phyloP scores from a whole-genome alignment of 1,140 invertebrate genomes.

The Drosophila athabasca region DNA sequence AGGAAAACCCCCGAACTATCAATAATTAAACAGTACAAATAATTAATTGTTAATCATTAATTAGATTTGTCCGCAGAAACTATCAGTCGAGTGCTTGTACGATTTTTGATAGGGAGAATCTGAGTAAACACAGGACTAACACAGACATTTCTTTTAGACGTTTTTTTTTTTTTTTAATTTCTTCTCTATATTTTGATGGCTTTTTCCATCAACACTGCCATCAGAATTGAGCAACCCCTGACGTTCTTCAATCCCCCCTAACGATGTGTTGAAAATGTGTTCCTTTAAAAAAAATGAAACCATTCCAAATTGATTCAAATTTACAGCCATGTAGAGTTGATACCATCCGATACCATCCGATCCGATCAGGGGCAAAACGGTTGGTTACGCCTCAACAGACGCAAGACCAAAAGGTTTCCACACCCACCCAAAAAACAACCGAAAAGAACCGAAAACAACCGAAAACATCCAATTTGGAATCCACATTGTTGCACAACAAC shows the following conservation, averaged over 20 bases:
- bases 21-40: too few relatives aligned
- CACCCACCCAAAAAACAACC: constrained; percentile 36
- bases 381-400: constrained; percentile 55
- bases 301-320: constrained; percentile 57
- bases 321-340: constrained; percentile 49
- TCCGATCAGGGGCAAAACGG: constrained; percentile 15
- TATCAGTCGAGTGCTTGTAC: too few relatives aligned
- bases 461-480: constrained; percentile 24
- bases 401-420: constrained; percentile 33
- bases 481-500: constrained; percentile 42
- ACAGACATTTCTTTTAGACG: too few relatives aligned
- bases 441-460: constrained; percentile 22
- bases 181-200: not conserved
- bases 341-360: constrained; percentile 1
- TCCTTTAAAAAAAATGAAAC: constrained; percentile 35
- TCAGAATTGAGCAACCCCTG: constrained; percentile 10
- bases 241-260: constrained; percentile 23
- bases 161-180: too few relatives aligned
- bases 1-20: too few relatives aligned
- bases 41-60: too few relatives aligned
- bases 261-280: constrained; percentile 69
- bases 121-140: too few relatives aligned
- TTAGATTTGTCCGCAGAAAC: too few relatives aligned
- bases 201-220: not conserved
- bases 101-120: too few relatives aligned